Percentiles rank a stretch among this genome's conserved stretches.
Evolutionary conservation across 2,888 invertebrate species (phyloP).

Genomic region (Chelonus formosanus): DNA sequence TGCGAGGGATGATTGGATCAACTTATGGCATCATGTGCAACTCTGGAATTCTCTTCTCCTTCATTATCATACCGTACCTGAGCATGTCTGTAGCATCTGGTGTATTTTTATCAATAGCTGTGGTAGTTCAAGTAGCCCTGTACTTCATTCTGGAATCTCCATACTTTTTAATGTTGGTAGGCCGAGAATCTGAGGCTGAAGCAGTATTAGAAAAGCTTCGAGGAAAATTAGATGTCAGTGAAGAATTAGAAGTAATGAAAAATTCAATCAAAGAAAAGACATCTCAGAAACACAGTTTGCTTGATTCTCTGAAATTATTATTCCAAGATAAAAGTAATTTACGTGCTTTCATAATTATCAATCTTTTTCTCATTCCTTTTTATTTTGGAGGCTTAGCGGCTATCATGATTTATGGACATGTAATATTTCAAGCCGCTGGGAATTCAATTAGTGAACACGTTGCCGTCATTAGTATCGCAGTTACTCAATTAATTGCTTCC

Average conservation of each 20-base stretch:
- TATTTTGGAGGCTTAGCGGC: conserved; percentile 63
- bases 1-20: conserved; percentile 71
- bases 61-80: conserved; percentile 49
- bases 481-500: conserved; percentile 53
- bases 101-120: conserved; percentile 55
- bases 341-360: conserved; percentile 63
- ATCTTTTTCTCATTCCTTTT: conserved; percentile 65
- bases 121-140: conserved; percentile 57
- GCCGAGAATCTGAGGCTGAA: conserved; percentile 61
- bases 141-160: conserved; percentile 68
- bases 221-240: conserved; percentile 67
- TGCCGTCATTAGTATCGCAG: conserved; percentile 49
- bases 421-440: conserved; percentile 61
- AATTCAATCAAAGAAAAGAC: conserved; percentile 24
- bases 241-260: conserved; percentile 60
- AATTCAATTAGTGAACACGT: conserved; percentile 46
- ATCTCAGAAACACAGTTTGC: conserved; percentile 3
- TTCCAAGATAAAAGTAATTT: conserved; percentile 48
- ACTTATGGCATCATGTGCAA: conserved; percentile 69
- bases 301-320: conserved; percentile 44
- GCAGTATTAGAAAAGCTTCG: conserved; percentile 64
- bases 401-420: conserved; percentile 58
- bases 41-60: conserved; percentile 52
- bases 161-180: conserved; percentile 55
- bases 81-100: conserved; percentile 46